Percentiles rank a stretch among this genome's conserved stretches.
Conservation (phyloP, 2,888 invertebrate genomes). For the Spodoptera exigua region DNA sequence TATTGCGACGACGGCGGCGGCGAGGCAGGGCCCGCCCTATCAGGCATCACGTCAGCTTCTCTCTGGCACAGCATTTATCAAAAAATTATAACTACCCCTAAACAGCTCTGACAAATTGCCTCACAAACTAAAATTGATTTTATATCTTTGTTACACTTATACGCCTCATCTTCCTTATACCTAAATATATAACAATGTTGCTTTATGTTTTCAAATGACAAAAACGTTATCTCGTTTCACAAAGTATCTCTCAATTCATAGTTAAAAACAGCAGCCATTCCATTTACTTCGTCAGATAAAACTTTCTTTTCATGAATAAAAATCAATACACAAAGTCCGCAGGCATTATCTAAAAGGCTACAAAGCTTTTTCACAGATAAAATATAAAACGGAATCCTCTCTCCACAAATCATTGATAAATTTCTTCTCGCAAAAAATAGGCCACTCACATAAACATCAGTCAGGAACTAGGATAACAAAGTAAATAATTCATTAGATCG, state of each 20-base stretch:
- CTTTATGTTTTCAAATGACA: background rate
- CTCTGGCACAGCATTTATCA: slow-evolving; percentile 69
- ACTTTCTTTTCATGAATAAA: slow-evolving; percentile 39
- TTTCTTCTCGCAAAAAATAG: slow-evolving; percentile 52
- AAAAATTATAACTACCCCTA: slow-evolving; percentile 60
- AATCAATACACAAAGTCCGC: slow-evolving; percentile 44
- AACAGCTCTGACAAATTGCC: slow-evolving; percentile 31
- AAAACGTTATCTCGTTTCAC: slow-evolving; percentile 14
- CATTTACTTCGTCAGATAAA: slow-evolving; percentile 38
- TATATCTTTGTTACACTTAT: slow-evolving; percentile 3
- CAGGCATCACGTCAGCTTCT: slow-evolving; percentile 65
- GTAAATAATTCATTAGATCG: slow-evolving; percentile 81
- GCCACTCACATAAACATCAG: slow-evolving; percentile 70
- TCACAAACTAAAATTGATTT: slow-evolving; percentile 36
- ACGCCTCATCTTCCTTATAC: background rate
- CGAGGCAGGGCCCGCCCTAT: slow-evolving; percentile 58
- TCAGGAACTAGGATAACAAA: slow-evolving; percentile 64
- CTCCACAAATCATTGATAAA: slow-evolving; percentile 48
- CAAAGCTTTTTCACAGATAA: slow-evolving; percentile 38
- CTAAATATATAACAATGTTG: slow-evolving; percentile 9
- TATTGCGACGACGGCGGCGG: slow-evolving; percentile 60
- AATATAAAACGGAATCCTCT: slow-evolving; percentile 36
- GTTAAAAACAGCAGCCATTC: slow-evolving; percentile 23
- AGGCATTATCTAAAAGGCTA: slow-evolving; percentile 44
- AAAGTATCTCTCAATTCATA: slow-evolving; percentile 29